A percentile compares a stretch with the other conserved stretches of the same genome.
Conservation (phyloP, 1,140 invertebrate genomes). For the Aphaenogaster floridana region DNA sequence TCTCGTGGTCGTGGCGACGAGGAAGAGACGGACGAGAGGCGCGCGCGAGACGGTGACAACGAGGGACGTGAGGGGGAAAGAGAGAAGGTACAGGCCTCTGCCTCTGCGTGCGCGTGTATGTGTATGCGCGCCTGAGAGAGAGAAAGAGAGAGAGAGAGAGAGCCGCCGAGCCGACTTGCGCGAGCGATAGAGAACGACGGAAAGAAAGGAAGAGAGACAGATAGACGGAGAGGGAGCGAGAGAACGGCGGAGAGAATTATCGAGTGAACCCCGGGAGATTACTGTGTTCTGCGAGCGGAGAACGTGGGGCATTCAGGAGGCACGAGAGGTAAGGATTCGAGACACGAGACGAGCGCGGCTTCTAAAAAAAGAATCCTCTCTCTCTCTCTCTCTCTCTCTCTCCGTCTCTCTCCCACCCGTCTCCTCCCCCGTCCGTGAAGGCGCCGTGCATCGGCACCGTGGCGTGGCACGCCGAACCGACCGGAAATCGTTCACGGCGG, state of each 20-base stretch:
- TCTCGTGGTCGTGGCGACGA: constrained; percentile 51
- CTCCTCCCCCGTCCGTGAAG: constrained; percentile 6
- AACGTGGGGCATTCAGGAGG: constrained; percentile 55
- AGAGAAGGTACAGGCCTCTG: constrained; percentile 22
- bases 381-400: background rate
- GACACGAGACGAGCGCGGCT: constrained; percentile 20
- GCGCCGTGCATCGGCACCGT: constrained; percentile 64
- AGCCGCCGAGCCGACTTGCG: constrained; percentile 54
- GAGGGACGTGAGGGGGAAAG: constrained; percentile 20
- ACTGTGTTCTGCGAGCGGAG: constrained; percentile 31
- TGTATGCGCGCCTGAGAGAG: constrained; percentile 33
- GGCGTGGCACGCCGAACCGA: constrained; percentile 73
- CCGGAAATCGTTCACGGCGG: constrained; percentile 72
- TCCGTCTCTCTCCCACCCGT: too few species aligned
- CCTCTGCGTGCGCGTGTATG: constrained; percentile 27
- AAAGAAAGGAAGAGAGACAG: background rate
- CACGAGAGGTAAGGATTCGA: constrained; percentile 63
- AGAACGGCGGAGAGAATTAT: constrained; percentile 52
- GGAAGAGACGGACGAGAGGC: constrained; percentile 12
- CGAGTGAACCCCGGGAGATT: constrained; percentile 56
- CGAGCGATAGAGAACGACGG: constrained; percentile 20
- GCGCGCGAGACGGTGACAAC: constrained; percentile 30
- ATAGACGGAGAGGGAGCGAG: background rate
- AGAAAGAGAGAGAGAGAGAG: background rate
- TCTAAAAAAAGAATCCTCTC: constrained; percentile 72